These are phyloP conservation scores for Acronicta leporina DNA, from an alignment of 2,888 invertebrate genomes.

Conservation along the genomic window DNA sequence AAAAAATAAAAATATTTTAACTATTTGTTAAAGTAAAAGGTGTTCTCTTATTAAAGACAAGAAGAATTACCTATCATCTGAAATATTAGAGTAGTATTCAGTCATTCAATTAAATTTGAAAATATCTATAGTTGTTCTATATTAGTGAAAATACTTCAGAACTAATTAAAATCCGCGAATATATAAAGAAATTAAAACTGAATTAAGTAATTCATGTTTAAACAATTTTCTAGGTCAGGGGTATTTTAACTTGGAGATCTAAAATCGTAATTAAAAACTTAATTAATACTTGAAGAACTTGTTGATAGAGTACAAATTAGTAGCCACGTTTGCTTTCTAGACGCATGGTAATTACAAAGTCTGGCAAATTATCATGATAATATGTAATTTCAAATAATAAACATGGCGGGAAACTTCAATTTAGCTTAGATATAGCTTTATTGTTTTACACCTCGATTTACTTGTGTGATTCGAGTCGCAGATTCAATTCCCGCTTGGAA, in stretches of 20 bases:
- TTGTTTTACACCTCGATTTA: too few relatives aligned
- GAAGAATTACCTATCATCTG: too few relatives aligned
- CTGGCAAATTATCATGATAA: conserved; percentile 17
- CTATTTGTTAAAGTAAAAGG: too few relatives aligned
- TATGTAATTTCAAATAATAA: background rate
- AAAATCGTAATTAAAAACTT: conserved; percentile 55
- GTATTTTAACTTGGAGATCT: conserved; percentile 9
- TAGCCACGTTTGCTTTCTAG: conserved; percentile 16
- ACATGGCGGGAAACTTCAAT: background rate
- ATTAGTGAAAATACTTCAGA: background rate
- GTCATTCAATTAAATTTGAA: too few relatives aligned
- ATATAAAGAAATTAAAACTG: background rate
- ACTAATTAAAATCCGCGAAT: background rate
- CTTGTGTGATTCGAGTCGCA: too few relatives aligned
- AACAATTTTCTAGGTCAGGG: conserved; percentile 9
- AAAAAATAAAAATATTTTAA: too few relatives aligned
- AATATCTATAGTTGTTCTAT: too few relatives aligned
- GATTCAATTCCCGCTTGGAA: too few relatives aligned
- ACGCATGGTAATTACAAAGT: conserved; percentile 19
- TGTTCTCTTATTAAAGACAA: too few relatives aligned
- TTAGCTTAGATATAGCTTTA: background rate
- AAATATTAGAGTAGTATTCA: too few relatives aligned
- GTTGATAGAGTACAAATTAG: conserved; percentile 34
- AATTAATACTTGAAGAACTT: conserved; percentile 50
- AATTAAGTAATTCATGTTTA: conserved; percentile 25